A percentile compares a stretch with the other conserved stretches of the same genome.
These are phyloP conservation scores for Bubo bubo DNA, from an alignment of 2,113 vertebrate genomes.

Conservation along the genomic window DNA sequence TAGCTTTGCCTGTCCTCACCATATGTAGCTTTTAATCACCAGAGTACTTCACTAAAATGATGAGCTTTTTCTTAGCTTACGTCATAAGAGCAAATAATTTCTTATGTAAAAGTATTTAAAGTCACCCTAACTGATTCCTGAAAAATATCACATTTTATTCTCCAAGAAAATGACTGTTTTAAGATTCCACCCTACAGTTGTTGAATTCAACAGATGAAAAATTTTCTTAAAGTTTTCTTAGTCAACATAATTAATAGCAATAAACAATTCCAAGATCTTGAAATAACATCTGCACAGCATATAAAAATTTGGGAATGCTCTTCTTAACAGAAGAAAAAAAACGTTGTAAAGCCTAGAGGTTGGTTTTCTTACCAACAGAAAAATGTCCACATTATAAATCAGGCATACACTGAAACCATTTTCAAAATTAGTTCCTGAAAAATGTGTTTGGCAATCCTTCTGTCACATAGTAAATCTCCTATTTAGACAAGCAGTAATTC, in stretches of 20 bases:
- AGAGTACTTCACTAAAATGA: neutral
- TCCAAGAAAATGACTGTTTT: neutral
- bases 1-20: neutral
- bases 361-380: neutral
- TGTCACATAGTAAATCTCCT: neutral
- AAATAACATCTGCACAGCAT: neutral
- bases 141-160: neutral
- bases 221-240: neutral
- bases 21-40: neutral
- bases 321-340: neutral
- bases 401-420: neutral
- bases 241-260: neutral
- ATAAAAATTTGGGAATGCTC: neutral
- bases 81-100: neutral
- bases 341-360: neutral
- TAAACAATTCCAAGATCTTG: neutral
- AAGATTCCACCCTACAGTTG: neutral
- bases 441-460: neutral
- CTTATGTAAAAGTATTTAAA: neutral
- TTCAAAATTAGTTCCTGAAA: conserved; percentile 4
- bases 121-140: neutral
- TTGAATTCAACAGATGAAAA: neutral
- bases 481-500: neutral
- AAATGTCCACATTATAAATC: neutral
- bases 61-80: neutral